Evolutionary conservation across 2,113 vertebrate genomes (phyloP).

Genomic region (pig (Sus scrofa)): DNA sequence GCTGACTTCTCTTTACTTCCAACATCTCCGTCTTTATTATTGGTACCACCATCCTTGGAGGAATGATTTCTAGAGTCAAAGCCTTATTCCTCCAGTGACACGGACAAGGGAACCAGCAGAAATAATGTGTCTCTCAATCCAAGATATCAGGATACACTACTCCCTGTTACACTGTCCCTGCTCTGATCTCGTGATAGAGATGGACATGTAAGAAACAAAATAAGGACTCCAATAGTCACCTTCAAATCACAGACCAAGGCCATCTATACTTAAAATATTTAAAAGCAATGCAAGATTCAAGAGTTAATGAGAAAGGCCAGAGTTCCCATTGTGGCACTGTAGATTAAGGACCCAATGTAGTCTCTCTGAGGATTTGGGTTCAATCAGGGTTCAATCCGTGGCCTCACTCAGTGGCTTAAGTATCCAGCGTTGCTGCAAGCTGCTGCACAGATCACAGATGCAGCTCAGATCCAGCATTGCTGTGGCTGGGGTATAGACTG

Average conservation of each 20-base stretch:
- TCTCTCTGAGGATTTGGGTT: too few species aligned
- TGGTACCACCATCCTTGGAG: neutral
- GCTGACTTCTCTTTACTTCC: neutral
- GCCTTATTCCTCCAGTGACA: neutral
- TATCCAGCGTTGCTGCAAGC: too few species aligned
- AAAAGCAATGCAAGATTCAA: slow-evolving; percentile 30
- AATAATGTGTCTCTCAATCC: neutral
- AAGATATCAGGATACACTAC: neutral
- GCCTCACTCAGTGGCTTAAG: too few species aligned
- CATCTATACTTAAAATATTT: slow-evolving; percentile 13
- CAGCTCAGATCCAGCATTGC: too few species aligned
- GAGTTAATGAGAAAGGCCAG: neutral
- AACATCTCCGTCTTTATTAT: neutral
- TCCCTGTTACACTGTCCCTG: neutral
- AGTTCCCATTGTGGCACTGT: too few species aligned
- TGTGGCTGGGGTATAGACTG: too few species aligned
- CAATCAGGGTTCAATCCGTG: too few species aligned
- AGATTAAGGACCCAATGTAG: too few species aligned
- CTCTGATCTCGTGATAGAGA: neutral
- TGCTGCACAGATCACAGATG: too few species aligned
- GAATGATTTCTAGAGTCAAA: neutral
- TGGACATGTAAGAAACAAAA: neutral
- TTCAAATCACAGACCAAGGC: neutral
- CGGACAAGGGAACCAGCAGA: neutral
- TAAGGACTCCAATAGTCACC: neutral